Evolutionary conservation across 1,140 invertebrate species (phyloP), one percentile per base, ranked within the genome.

Genomic region (Zaprionus lachaisei): DNA sequence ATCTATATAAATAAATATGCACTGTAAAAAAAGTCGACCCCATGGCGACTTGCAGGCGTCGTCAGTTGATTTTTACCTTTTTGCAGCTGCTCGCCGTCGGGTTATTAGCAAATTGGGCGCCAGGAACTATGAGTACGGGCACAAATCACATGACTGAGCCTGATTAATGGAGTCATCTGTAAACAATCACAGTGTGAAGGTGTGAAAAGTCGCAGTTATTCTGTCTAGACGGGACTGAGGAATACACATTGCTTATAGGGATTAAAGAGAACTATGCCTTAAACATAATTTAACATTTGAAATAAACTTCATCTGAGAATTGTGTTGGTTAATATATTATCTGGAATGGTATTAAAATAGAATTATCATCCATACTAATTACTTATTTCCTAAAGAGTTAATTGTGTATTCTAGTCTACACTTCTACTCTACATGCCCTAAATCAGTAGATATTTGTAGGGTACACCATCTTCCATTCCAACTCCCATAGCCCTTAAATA

Each of bases 91-190:
- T 51, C 22, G 49, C 56, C 55, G 58, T 66, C 69, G 51, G 51
- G 81, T 79, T 84, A 79, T 89, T 89, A 89, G 84, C 41, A 84
- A 90, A 89, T 89, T 90, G 84, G 81, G 71, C 83, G 83, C 80
- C 83, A 67, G 34, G 72, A 77, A 68, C 81, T 80, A 73, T 77
- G 26, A 63, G 41, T 38, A 12, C 11, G 11, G 5, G 17, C 1
- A 14, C 5, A 38, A 34, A 20, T 41, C 22, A n/a, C 17, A 58
- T 54, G 7, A 2, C 51, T 51, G 4, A 58, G 4, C 2, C 51
- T 17, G 17, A 74, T 55, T 70, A 70, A 62, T n/a, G 47, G 28
- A 47, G 11, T 11, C 20, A 24, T 24, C 20, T 20, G 41, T n/a
- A 51, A 38, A 55, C 24, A 26, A 31, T 2, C 14, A 4, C 7